These are phyloP conservation scores for Parnassius mnemosyne DNA, from an alignment of 2,888 invertebrate species.

Conservation along the genomic window DNA sequence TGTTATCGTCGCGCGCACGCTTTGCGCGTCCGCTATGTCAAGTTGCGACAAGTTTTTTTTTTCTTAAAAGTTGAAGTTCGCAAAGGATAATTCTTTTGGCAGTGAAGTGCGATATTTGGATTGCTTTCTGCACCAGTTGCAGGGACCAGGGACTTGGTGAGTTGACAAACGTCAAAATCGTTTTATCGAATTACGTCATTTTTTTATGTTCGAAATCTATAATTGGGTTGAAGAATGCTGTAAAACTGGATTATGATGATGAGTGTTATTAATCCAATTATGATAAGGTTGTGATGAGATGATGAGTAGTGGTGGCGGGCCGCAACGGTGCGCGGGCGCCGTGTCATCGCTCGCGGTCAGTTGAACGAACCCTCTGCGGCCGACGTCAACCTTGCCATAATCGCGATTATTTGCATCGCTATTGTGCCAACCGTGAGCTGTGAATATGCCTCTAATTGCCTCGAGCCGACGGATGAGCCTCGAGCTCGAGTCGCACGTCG, in stretches of 20 bases:
- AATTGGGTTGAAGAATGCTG: too few relatives aligned
- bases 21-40: conserved; percentile 59
- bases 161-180: conserved; percentile 33
- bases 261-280: conserved; percentile 24
- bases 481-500: conserved; percentile 6
- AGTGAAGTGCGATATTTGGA: conserved; percentile 66
- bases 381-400: conserved; percentile 80
- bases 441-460: conserved; percentile 61
- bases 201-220: neutral
- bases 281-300: conserved; percentile 29
- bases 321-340: conserved; percentile 70
- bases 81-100: conserved; percentile 49
- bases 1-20: conserved; percentile 75
- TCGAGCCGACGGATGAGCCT: conserved; percentile 31
- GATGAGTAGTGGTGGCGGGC: conserved; percentile 45
- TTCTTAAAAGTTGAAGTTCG: conserved; percentile 35
- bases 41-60: conserved; percentile 69
- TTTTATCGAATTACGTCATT: neutral
- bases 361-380: conserved; percentile 77
- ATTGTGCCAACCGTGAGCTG: conserved; percentile 63
- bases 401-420: conserved; percentile 78
- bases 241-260: neutral
- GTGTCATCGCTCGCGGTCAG: conserved; percentile 80
- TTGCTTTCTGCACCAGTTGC: conserved; percentile 52
- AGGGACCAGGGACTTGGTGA: conserved; percentile 62